phyloP scores from a whole-genome alignment of 1,140 invertebrate species.

The Venturia canescens region DNA sequence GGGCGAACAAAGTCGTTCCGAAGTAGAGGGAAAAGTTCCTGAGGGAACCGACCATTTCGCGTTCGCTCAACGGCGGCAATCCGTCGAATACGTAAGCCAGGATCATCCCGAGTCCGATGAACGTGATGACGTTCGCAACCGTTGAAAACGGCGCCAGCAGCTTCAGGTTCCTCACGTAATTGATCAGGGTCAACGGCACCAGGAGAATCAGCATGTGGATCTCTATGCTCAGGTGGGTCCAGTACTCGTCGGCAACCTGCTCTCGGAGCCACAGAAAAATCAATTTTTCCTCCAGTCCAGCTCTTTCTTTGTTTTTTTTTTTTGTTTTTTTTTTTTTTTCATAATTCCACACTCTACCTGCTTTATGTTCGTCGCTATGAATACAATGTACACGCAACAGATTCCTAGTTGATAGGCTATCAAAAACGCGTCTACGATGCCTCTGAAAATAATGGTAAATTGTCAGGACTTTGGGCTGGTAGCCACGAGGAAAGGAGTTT shows the following conservation, averaged over 20 bases:
- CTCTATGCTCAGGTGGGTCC: constrained; percentile 69
- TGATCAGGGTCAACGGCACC: constrained; percentile 83
- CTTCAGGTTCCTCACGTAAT: constrained; percentile 87
- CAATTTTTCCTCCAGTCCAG: not conserved
- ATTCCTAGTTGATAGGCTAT: constrained; percentile 91
- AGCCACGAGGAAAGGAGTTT: not conserved
- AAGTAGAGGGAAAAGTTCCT: constrained; percentile 82
- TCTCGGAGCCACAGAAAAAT: not conserved
- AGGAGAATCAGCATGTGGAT: constrained; percentile 82
- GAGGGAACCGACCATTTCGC: constrained; percentile 75
- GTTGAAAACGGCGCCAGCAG: constrained; percentile 88
- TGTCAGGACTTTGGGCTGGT: constrained; percentile 15
- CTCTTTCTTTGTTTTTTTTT: not conserved
- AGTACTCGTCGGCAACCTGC: constrained; percentile 75
- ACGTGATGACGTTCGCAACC: constrained; percentile 84
- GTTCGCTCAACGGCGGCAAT: constrained; percentile 76
- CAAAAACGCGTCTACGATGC: constrained; percentile 83
- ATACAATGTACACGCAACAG: constrained; percentile 93
- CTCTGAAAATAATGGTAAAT: constrained; percentile 68
- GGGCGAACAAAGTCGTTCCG: constrained; percentile 86
- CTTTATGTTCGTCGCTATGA: constrained; percentile 86
- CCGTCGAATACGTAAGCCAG: constrained; percentile 83
- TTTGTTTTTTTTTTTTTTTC: constrained; percentile 5
- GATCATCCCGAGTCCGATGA: constrained; percentile 82
- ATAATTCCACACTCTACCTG: constrained; percentile 72